Conservation (phyloP, 2,797 vertebrate species). For the Ctenosaura bakeri region DNA sequence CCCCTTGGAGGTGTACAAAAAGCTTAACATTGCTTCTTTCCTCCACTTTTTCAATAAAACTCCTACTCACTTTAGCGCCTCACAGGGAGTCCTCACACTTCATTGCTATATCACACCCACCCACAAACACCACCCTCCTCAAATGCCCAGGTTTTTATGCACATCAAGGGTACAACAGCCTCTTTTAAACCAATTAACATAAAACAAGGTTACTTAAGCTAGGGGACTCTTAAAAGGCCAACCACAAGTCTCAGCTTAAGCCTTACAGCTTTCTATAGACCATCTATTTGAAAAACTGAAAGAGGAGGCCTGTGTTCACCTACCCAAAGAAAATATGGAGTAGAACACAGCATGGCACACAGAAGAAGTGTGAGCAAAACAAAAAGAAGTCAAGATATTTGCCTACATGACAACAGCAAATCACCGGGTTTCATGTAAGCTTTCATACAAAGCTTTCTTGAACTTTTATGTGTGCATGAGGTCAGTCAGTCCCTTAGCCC, state of each 20-base stretch:
- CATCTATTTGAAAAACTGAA: background rate
- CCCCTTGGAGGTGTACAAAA: slow-evolving; percentile 6
- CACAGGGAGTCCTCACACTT: slow-evolving; percentile 3
- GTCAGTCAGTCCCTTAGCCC: too few relatives aligned
- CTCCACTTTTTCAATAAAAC: background rate
- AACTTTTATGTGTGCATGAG: background rate
- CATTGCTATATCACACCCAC: slow-evolving; percentile 12
- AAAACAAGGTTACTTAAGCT: slow-evolving; percentile 13
- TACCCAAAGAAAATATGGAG: background rate
- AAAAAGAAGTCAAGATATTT: background rate
- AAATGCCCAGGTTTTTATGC: slow-evolving; percentile 6
- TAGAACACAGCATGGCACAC: background rate
- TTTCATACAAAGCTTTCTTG: background rate
- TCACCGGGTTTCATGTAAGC: background rate
- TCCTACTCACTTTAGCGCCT: background rate
- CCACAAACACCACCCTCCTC: background rate
- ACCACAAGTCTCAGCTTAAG: too few relatives aligned
- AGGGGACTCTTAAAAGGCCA: slow-evolving; percentile 6
- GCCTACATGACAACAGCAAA: too few relatives aligned
- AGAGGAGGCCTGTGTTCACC: background rate
- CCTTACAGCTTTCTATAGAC: background rate
- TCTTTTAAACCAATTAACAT: slow-evolving; percentile 21
- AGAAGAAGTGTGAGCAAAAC: background rate
- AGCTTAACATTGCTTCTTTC: background rate
- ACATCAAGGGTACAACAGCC: background rate